Base-by-base conservation (phyloP, 2,797 vertebrate genomes). In the Distichodus sexfasciatus region DNA sequence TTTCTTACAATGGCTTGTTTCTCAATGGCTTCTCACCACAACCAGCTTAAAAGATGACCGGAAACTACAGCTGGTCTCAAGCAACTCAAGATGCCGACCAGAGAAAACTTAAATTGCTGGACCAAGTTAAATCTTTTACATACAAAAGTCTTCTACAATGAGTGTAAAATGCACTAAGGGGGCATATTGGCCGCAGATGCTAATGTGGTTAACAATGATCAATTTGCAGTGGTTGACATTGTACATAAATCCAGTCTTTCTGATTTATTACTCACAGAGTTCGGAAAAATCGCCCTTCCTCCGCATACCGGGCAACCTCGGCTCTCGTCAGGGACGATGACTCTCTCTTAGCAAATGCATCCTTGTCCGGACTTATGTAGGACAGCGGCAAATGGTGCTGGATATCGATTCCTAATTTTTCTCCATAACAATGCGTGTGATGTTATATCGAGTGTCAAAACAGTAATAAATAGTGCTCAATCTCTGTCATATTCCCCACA, bases 401-500 rank as follows among this genome's bases (percentile, higher is more conserved):
- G 83, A 88, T 91, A 92, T 93, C 83, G 92, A 94, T 93, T 92
- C 87, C 84, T 83, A 83, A 88, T 89, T 88, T 88, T 88, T 90
- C 87, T 90, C 89, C 83, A 86, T 87, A 83, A 89, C 89, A 90
- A 90, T 90, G 88, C 87, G 83, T 88, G 88, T 90, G 87, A 91
- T 91, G 92, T 90, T 92, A 90, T 90, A 92, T 92, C 89, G 89
- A 72, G 86, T 91, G 92, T 91, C 90, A 92, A 90, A 90, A 89
- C 90, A 88, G 93, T 91, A 92, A 89, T 85, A 82, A 84, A 66
- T 83, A 87, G 84, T 78, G 86, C 90, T 94, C 92, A 83, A 87
- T 95, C 91, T 91, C 90, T 88, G 91, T 91, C 93, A 91, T 88
- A 87, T 88, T 91, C 91, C n/a, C 92, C 90, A 90, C 90, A 91